phyloP scores from a whole-genome alignment of 2,888 invertebrate genomes.

The Lycophotia porphyrea region DNA sequence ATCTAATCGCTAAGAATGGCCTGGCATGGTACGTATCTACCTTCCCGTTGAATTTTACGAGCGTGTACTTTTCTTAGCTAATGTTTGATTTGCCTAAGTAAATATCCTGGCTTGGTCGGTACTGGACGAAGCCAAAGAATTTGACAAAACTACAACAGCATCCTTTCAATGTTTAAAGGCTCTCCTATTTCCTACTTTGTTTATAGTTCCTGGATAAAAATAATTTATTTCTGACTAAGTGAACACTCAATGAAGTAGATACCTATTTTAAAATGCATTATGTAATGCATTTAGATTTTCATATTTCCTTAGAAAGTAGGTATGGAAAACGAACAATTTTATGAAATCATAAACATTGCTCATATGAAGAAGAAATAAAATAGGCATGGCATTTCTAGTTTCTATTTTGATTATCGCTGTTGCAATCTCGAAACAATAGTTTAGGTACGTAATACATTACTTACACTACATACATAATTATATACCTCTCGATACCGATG shows the following conservation, averaged over 20 bases:
- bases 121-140: constrained; percentile 3
- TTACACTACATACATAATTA: constrained; percentile 34
- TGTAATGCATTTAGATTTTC: neutral
- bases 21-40: constrained; percentile 6
- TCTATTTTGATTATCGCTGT: constrained; percentile 35
- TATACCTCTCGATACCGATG: constrained; percentile 24
- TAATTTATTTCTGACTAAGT: neutral
- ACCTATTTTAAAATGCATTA: neutral
- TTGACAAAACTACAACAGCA: neutral
- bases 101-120: constrained; percentile 37
- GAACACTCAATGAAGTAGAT: neutral
- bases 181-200: neutral
- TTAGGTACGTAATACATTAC: constrained; percentile 8
- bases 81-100: constrained; percentile 33
- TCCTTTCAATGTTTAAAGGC: constrained; percentile 1
- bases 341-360: constrained; percentile 12
- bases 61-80: constrained; percentile 24
- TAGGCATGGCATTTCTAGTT: constrained; percentile 28
- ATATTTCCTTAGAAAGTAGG: constrained; percentile 6
- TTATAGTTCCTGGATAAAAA: neutral
- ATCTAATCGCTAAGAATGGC: constrained; percentile 55
- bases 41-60: constrained; percentile 15
- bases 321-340: neutral
- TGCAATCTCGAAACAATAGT: constrained; percentile 51
- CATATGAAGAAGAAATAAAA: constrained; percentile 12